phyloP scores from a whole-genome alignment of 2,113 vertebrate species.

The Eulacestoma nigropectus region DNA sequence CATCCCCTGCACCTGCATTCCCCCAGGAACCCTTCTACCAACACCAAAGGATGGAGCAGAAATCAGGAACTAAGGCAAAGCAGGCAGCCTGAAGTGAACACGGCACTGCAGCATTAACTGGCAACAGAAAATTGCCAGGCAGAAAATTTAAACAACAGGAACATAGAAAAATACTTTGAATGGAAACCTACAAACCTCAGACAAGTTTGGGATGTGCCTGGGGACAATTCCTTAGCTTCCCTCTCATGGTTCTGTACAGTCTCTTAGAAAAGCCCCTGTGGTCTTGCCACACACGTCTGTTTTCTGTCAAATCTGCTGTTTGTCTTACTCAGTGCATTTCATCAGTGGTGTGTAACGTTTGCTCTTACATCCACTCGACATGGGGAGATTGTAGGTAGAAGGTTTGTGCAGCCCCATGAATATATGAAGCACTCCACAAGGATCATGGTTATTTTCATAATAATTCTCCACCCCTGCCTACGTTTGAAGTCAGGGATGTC shows the following conservation, averaged over 20 bases:
- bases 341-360: neutral
- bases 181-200: neutral
- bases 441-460: constrained; percentile 30
- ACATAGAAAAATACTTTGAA: neutral
- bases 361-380: neutral
- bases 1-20: neutral
- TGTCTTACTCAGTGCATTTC: neutral
- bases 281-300: neutral
- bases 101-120: neutral
- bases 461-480: neutral
- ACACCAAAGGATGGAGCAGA: neutral
- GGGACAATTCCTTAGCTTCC: neutral
- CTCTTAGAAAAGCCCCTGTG: neutral
- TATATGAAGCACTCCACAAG: neutral
- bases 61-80: neutral
- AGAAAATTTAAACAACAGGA: neutral
- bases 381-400: neutral
- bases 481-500: constrained; percentile 25
- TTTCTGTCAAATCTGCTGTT: constrained; percentile 1
- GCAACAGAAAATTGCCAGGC: neutral
- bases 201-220: neutral
- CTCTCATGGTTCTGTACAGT: neutral
- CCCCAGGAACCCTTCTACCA: neutral
- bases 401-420: neutral
- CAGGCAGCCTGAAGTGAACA: neutral